phyloP scores from a whole-genome alignment of 2,113 vertebrate genomes.

The Hippocampus zosterae region DNA sequence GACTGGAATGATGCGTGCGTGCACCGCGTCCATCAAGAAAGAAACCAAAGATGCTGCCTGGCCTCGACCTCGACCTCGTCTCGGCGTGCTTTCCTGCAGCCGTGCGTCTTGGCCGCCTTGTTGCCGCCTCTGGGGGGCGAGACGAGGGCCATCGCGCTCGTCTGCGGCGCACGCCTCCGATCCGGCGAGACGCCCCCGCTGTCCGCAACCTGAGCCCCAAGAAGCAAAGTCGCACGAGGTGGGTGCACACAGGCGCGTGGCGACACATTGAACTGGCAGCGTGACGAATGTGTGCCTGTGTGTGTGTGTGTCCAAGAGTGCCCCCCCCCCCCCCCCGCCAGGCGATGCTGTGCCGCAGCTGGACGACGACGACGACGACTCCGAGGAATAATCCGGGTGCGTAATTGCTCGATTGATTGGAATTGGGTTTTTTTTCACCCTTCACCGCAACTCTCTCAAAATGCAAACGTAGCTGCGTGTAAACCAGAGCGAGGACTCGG shows the following conservation, averaged over 20 bases:
- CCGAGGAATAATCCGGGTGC: slow-evolving; percentile 80
- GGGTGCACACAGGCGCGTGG: no score
- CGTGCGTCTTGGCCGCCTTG: slow-evolving; percentile 74
- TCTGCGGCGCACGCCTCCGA: slow-evolving; percentile 84
- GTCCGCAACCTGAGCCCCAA: slow-evolving; percentile 72
- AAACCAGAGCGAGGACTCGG: background rate
- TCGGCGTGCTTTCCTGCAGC: slow-evolving; percentile 78
- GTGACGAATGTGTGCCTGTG: no score
- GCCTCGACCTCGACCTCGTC: slow-evolving; percentile 74
- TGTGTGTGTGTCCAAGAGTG: slow-evolving; percentile 62
- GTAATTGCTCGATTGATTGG: slow-evolving; percentile 55
- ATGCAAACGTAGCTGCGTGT: background rate
- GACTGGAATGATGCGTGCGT: background rate
- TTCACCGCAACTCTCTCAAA: background rate
- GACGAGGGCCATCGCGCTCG: slow-evolving; percentile 76
- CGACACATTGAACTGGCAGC: background rate
- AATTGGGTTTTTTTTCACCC: background rate
- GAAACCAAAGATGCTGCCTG: no score
- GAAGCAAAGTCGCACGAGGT: background rate
- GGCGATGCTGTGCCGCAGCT: slow-evolving; percentile 89
- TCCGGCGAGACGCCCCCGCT: slow-evolving; percentile 78
- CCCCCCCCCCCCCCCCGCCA: no score
- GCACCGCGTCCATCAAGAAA: background rate
- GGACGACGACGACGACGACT: slow-evolving; percentile 82
- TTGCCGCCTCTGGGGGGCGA: slow-evolving; percentile 70